Evolutionary conservation across 53 echinoderm and acorn worm genomes (phyloP), one percentile per base, ranked within the genome.

Genomic region (Crossaster papposus): DNA sequence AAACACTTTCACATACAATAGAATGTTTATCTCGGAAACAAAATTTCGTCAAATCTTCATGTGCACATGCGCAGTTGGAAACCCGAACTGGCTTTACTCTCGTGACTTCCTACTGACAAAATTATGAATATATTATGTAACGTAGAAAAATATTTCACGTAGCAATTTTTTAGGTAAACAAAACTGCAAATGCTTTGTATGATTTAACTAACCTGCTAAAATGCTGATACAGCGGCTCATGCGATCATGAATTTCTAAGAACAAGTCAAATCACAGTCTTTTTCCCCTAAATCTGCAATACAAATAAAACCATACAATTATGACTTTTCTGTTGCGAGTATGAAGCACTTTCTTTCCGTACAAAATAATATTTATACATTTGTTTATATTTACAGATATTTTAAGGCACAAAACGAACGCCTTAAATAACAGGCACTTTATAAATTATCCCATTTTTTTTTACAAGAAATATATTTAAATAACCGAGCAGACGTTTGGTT

Each of bases 361-460:
- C 87, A 87, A 72, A 72, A 87, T 84, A 84, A 84, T 87, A 55
- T 87, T 87, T 87, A 32, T 87, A 87, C 87, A 75, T 58, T 87
- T 83, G 26, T 44, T 20, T 34, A 72, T 87, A 87, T 87, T 62
- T 87, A 87, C 77, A 87, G 22, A 58, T 62, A 55, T 76, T 76
- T 36, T 63, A 87, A 87, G 87, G 87, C 87, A 87, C 87, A 77
- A 77, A 30, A 58, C 26, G 28, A 68, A 68, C 22, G 68, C 68
- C 72, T 24, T 31, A 50, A 83, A 31, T 51, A 71, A 71, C 65
- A 84, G 71, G 87, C 87, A 87, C 87, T 87, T 87, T 14, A 77
- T 84, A 84, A 84, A 84, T 84, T 84, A 72, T 52, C 65, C 71
- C 36, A n/a, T 26, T 51, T 84, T 36, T 65, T 29, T 34, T 26